Conservation (phyloP, 2,797 vertebrate species). For the Mallotus villosus region DNA sequence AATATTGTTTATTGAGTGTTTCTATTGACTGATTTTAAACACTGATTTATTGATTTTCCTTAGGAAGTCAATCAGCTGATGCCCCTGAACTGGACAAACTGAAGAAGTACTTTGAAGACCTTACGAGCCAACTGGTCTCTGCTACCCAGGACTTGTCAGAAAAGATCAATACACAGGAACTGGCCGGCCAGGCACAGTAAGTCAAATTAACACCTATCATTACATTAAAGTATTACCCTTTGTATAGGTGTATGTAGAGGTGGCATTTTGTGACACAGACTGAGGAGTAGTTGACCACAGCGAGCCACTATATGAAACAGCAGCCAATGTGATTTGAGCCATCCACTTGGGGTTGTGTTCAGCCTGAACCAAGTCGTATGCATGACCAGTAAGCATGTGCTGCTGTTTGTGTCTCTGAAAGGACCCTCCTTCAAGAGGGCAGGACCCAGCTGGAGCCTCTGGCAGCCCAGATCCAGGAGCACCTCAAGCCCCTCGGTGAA, state of each 20-base stretch:
- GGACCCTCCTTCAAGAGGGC: conserved; percentile 50
- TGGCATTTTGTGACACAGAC: no score
- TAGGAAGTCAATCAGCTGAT: conserved; percentile 64
- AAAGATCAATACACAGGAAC: conserved; percentile 32
- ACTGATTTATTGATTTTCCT: neutral
- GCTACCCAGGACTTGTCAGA: conserved; percentile 36
- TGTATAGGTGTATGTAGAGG: no score
- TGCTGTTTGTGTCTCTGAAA: conserved; percentile 24
- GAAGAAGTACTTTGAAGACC: conserved; percentile 43
- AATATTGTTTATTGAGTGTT: neutral
- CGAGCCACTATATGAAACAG: neutral
- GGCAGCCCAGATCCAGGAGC: conserved; percentile 47
- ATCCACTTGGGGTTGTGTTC: no score
- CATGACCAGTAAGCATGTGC: neutral
- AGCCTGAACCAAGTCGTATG: no score
- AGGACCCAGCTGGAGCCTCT: conserved; percentile 60
- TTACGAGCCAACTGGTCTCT: conserved; percentile 47
- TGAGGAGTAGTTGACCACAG: neutral
- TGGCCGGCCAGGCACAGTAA: conserved; percentile 62
- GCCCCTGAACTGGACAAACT: conserved; percentile 24
- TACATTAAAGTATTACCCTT: neutral
- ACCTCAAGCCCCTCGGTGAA: conserved; percentile 38
- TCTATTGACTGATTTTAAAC: neutral
- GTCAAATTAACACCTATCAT: conserved; percentile 27
- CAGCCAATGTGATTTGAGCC: no score